Base-by-base conservation (phyloP, 2,797 vertebrate species). In the Sebastes alutus region DNA sequence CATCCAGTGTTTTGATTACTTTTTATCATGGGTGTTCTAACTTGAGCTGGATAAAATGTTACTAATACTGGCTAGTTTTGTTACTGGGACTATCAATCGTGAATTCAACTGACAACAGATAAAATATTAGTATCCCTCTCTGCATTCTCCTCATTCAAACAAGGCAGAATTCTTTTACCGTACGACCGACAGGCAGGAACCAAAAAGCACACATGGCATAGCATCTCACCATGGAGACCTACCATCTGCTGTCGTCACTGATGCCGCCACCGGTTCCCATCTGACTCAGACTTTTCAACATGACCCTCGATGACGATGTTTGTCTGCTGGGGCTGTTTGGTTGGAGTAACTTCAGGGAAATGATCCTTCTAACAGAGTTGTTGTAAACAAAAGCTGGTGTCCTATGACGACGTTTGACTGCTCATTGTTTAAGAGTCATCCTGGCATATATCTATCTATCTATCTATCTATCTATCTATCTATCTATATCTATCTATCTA, bases 371-470 rank as follows among this genome's bases (percentile, higher is more conserved):
- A 16, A 42, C 32, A 18, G 75, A 82, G 67, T 77, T 83, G 72
- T 72, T 87, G 81, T 73, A 72, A 85, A 88, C 75, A 22, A 69
- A 63, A 75, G 78, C 42, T 52, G 29, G 78, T 88, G 72, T 91
- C 76, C 85, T 79, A 23, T 86, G 80, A 85, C 90, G 73, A 87
- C 86, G 2, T 68, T 42, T 69, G 42, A 75, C 61, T 20, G 38
- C 67, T 64, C 46, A 58, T 72, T 73, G 87, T 86, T 84, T 81
- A 66, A 69, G 52, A 80, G 35, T 49, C 42, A 81, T 65, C 29
- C 38, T 62, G 69, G 55, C 38, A 86, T 56, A 5, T 69, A 78
- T 52, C 49, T 52, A 49, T 49, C 46, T 49, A 49, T 49, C 46
- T 49, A 49, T 49, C 46, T 49, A 20, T 49, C 46, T 20, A 8